Evolutionary conservation across 2,797 vertebrate genomes (phyloP), one percentile per base, ranked within the genome.

Genomic region (Pseudochaenichthys georgianus): DNA sequence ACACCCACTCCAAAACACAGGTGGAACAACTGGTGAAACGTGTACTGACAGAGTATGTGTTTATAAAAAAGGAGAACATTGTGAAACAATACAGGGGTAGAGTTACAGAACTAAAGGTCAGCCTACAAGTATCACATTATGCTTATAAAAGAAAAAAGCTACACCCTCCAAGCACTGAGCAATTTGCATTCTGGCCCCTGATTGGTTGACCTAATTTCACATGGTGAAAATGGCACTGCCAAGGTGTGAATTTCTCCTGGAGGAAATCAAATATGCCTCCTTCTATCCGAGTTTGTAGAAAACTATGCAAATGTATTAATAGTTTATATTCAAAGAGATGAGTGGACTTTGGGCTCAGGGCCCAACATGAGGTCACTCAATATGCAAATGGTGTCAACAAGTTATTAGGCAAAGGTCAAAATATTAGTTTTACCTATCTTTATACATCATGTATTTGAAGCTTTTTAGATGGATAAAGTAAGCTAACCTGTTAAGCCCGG

Each of bases 191-290:
- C 41, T 13, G 47, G 70, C 60, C 51, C 42, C 69, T 53, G 75
- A 78, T 69, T 75, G 70, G 73, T 51, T 0, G 57, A 70, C 74
- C 64, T 82, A 59, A 42, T 80, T 71, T 53, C 59, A 52, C 51
- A 42, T 3, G 51, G 58, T 64, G 17, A 70, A 63, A 71, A 61
- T 69, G 66, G 13, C 52, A 28, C 3, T 28, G 28, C 28, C 28
- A 28, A 5, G 34, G 34, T 38, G 34, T 38, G 34, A 38, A 38
- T 38, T 38, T 38, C 34, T 38, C 34, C 34, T 38, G 34, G 34
- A 7, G 34, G 34, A 38, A 38, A 38, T 38, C 6, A 38, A 38
- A 9, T 38, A 9, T 38, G 34, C 8, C 34, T 38, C 34, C 34
- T 38, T 13, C 21, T 8, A 19, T 51, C 4, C 4, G 15, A 38